Base-by-base conservation (phyloP, 2,888 invertebrate genomes). In the Gisinianus flammeolus region DNA sequence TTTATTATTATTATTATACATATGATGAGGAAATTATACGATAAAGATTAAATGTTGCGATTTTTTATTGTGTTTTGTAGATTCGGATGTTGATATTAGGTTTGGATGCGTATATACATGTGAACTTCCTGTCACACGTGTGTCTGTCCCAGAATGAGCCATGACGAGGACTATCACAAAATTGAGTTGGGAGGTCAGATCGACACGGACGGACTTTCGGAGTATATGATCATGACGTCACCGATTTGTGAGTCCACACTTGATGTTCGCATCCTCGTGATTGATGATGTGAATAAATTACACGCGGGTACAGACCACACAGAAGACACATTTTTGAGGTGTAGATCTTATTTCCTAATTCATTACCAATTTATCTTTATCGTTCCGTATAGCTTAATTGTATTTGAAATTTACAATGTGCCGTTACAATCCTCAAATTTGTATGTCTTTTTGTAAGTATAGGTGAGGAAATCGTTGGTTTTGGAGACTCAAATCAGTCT, bases 381-480 rank as follows among this genome's bases (percentile, higher is more conserved):
- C n/a, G n/a, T n/a, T n/a, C n/a, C n/a, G n/a, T n/a, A n/a, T n/a
- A n/a, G n/a, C n/a, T n/a, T n/a, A n/a, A n/a, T n/a, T n/a, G n/a
- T n/a, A n/a, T n/a, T n/a, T n/a, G n/a, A n/a, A n/a, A n/a, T n/a
- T n/a, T n/a, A n/a, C n/a, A n/a, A n/a, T n/a, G n/a, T n/a, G n/a
- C n/a, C n/a, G n/a, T n/a, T n/a, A n/a, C n/a, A n/a, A n/a, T n/a
- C n/a, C n/a, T n/a, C n/a, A n/a, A n/a, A n/a, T n/a, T n/a, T n/a
- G n/a, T n/a, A 35, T 99, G 99, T 89, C 97, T 97, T 76, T 97
- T 99, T 89, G 89, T 96, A 95, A 4, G 10, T 4, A 6, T 24
- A 62, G 62, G 26, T 62, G 2, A 62, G n/a, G 62, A 62, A 10
- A 24, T 4, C 62, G 3, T 62, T 62, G 62, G 62, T 10, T 22